Percentiles rank a stretch among this genome's conserved stretches.
Evolutionary conservation across 2,797 vertebrate genomes (phyloP).

Genomic region (Telmatherina bonti): DNA sequence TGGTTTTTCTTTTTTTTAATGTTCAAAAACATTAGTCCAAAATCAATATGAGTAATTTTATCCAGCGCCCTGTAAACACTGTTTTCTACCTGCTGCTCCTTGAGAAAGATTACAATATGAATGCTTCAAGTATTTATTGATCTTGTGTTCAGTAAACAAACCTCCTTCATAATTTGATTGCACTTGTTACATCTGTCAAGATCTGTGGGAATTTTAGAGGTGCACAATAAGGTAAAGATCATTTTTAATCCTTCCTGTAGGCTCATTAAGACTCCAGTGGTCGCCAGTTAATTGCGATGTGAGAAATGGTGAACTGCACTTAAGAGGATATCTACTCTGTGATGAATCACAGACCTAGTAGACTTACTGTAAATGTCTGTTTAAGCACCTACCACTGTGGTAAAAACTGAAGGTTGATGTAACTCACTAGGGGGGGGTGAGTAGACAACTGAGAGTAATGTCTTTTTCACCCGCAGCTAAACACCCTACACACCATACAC

Average conservation of each 20-base stretch:
- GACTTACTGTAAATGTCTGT: slow-evolving; percentile 22
- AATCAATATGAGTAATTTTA: background rate
- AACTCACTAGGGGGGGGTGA: slow-evolving; percentile 13
- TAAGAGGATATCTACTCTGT: slow-evolving; percentile 11
- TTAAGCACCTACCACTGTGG: slow-evolving; percentile 30
- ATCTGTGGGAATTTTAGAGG: slow-evolving; percentile 37
- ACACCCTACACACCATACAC: slow-evolving; percentile 10
- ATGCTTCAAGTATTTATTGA: slow-evolving; percentile 24
- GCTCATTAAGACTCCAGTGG: slow-evolving; percentile 6
- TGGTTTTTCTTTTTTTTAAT: background rate
- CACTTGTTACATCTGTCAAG: slow-evolving; percentile 52
- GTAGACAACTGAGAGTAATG: slow-evolving; percentile 30
- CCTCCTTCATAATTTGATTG: slow-evolving; percentile 21
- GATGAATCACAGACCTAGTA: slow-evolving; percentile 12
- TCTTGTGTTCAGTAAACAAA: slow-evolving; percentile 46
- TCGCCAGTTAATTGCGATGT: background rate
- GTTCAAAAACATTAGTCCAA: background rate
- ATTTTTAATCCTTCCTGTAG: slow-evolving; percentile 2
- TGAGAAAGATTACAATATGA: background rate
- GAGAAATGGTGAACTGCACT: background rate
- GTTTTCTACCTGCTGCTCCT: background rate
- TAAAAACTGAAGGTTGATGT: slow-evolving; percentile 47
- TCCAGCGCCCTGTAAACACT: background rate
- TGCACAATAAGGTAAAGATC: slow-evolving; percentile 41
- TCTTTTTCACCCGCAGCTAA: slow-evolving; percentile 28